Percentiles rank a stretch among this genome's conserved stretches.
Conservation (phyloP, 2,797 vertebrate genomes). For the Corythornis leucogaster region DNA sequence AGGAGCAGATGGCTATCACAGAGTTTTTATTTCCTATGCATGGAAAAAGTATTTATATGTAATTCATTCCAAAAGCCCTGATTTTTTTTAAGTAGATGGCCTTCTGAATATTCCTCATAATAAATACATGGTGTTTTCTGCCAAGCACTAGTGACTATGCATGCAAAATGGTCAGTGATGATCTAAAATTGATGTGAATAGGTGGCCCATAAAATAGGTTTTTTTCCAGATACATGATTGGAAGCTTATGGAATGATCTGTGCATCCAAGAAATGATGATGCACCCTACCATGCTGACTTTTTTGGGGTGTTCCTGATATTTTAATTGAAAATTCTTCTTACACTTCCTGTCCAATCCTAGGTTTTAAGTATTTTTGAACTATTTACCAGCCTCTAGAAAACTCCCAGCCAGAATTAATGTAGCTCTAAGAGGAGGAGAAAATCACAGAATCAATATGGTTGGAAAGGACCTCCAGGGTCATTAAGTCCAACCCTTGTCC, state of each 20-base stretch:
- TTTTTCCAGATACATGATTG: neutral
- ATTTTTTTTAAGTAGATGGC: conserved; percentile 30
- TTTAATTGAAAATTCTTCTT: neutral
- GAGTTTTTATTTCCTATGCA: conserved; percentile 13
- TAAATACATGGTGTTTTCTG: conserved; percentile 34
- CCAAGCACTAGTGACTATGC: conserved; percentile 30
- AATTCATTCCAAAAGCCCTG: conserved; percentile 23
- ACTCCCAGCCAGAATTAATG: neutral
- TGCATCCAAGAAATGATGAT: neutral
- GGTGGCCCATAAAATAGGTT: conserved; percentile 1
- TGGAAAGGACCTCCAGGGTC: no score
- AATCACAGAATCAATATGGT: no score
- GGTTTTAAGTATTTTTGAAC: neutral
- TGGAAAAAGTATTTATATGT: conserved; percentile 22
- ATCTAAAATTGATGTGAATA: conserved; percentile 45
- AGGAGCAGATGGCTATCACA: conserved; percentile 31
- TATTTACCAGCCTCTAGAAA: neutral
- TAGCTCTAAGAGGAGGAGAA: neutral
- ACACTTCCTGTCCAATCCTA: neutral
- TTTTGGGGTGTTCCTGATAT: neutral
- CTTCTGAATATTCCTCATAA: conserved; percentile 29
- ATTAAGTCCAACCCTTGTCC: no score
- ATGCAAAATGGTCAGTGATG: conserved; percentile 49
- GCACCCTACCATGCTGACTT: neutral
- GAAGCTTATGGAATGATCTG: conserved; percentile 30